A percentile compares a stretch with the other conserved stretches of the same genome.
Conservation (phyloP, 2,888 invertebrate species). For the Torymus tubicola region DNA sequence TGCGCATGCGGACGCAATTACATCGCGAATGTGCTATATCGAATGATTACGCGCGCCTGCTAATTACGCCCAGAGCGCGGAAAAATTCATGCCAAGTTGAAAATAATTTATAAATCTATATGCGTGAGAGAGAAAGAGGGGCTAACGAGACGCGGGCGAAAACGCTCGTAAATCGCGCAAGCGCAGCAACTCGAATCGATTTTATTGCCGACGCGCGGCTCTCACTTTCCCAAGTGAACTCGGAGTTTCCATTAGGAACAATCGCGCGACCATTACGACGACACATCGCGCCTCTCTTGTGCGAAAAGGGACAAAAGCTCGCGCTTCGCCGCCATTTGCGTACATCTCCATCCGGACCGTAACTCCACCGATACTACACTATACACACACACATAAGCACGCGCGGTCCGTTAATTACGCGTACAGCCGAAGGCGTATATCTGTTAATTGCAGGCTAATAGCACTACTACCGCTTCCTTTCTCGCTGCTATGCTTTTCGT, state of each 20-base stretch:
- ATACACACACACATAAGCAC: no score
- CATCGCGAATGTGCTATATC: no score
- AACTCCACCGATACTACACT: no score
- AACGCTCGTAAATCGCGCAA: neutral
- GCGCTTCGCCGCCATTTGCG: no score
- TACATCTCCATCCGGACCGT: no score
- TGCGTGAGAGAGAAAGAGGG: neutral
- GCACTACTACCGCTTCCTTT: constrained; percentile 4
- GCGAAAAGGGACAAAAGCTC: no score
- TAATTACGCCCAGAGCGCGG: no score
- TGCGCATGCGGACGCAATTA: no score
- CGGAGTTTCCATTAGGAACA: neutral
- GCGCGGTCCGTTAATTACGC: neutral
- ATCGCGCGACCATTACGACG: neutral
- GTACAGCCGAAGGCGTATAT: constrained; percentile 11
- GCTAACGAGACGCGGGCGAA: neutral
- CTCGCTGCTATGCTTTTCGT: no score
- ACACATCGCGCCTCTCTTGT: neutral
- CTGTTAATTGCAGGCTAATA: constrained; percentile 42
- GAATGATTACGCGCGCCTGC: no score
- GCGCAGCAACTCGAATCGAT: neutral
- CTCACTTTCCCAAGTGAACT: neutral
- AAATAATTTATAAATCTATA: no score
- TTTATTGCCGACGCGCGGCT: neutral
- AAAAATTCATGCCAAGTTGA: no score